Base-by-base conservation (phyloP, 2,113 vertebrate species). In the Pterocles orientalis region DNA sequence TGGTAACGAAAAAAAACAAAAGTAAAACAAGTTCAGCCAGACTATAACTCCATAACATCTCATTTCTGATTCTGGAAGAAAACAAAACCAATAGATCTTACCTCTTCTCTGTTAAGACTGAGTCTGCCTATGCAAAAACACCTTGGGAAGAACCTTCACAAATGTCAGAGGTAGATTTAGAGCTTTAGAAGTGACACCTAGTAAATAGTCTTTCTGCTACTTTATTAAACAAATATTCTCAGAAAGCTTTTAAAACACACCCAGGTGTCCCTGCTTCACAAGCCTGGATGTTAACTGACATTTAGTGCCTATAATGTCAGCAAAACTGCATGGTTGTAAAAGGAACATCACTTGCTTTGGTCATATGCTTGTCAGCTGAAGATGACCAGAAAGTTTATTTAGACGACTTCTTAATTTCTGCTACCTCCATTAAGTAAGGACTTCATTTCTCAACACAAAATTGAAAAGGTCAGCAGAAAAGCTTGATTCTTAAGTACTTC, bases 281-380 rank as follows among this genome's bases (percentile, higher is more conserved):
- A 77, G 41, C 16, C 23, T 71, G 36, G 18, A 51, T 65, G 41
- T 73, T 61, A 66, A 68, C 43, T 64, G 60, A 78, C 51, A 86
- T 39, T 29, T 36, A 83, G 23, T 48, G 62, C 29, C 68, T 56
- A 7, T 24, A 78, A 79, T 0, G 6, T 82, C 48, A 73, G 70
- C 15, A 88, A 66, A 31, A 82, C 5, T 70, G 29, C 12, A n/a
- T 5, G 60, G 36, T 23, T 71, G 20, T 45, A 92, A 84, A 45
- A 39, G 33, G 61, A 73, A 82, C 24, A 68, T 51, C 70, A 69
- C 28, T 89, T 87, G 57, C n/a, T 91, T 89, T 68, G 13, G 39
- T 76, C 86, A 56, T 28, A 39, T 45, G 89, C 89, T 13, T 60
- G 65, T 79, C 86, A 95, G 84, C 70, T 94, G 91, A 90, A 50